Evolutionary conservation across 1,140 invertebrate species (phyloP), one percentile per base, ranked within the genome.

Genomic region (Drosophila kanapiae): DNA sequence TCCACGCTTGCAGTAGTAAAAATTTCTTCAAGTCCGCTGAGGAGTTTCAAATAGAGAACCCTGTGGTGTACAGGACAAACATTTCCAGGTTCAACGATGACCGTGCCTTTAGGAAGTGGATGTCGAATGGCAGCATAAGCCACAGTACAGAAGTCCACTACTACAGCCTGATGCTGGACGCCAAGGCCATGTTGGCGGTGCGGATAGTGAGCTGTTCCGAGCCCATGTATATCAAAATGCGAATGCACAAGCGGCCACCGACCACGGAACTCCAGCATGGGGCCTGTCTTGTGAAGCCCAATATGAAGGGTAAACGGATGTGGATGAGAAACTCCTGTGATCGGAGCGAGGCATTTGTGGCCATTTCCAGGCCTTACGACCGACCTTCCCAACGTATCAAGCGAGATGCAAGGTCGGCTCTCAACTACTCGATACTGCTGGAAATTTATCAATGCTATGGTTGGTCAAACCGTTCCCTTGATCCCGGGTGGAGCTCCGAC

Each of bases 361-460:
- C 33, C 9, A 33, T 78, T 16, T 18, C 16, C 10, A 38, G 51
- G 23, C 6, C 23, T 1, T 23, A 23, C 23, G 23, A 23, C 23
- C 23, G 23, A 23, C 23, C 23, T 23, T 23, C 23, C 23, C 23
- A 23, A 3, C 23, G 23, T 23, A 23, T 23, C 23, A 23, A 23
- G 23, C 1, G 23, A 23, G 4, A 6, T 6, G 2, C 3, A 4
- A 0, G 2, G 0, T 0, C 0, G 1, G 2, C 38, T 5, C 14
- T 74, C 0, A 79, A 64, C n/a, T 80, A 79, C 43, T 51, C 76
- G 3, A 49, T 80, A 5, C n/a, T 67, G 10, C 13, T 80, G 23
- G 76, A 79, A 53, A 58, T 62, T 1, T 61, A 31, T n/a, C 29
- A 57, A 7, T 80, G 77, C 42, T 61, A 29, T 1, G 47, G 35